phyloP scores from a whole-genome alignment of 35 echinoderm and acorn worm genomes.

The Heliocidaris erythrogramma region DNA sequence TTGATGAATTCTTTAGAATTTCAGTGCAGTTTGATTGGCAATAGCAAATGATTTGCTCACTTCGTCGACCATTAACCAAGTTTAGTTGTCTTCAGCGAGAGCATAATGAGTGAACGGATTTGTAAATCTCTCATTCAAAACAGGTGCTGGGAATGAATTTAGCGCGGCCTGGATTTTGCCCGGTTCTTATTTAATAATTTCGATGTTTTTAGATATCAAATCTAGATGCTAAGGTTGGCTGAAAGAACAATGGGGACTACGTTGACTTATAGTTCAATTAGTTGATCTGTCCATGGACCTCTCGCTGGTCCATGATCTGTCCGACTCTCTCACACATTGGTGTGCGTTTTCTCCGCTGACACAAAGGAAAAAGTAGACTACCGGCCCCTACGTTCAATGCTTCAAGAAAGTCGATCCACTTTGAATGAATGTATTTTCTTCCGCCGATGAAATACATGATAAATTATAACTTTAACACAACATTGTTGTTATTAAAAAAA shows the following conservation, averaged over 20 bases:
- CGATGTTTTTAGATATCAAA: slow-evolving; percentile 4
- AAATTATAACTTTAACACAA: no score
- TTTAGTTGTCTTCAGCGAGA: background rate
- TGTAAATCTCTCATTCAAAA: slow-evolving; percentile 1
- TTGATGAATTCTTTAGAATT: slow-evolving; percentile 3
- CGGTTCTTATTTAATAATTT: slow-evolving; percentile 19
- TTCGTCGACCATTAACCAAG: background rate
- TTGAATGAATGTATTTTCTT: background rate
- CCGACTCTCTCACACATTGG: background rate
- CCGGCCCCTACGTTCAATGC: no score
- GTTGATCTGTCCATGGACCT: background rate
- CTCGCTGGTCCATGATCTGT: no score
- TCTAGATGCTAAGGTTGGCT: background rate
- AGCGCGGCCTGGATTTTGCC: background rate
- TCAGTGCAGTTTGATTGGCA: background rate
- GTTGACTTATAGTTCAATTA: slow-evolving; percentile 5
- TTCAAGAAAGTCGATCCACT: no score
- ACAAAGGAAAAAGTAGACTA: background rate
- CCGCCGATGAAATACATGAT: no score
- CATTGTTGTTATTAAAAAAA: no score
- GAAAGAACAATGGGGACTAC: background rate
- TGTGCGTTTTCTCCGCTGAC: background rate
- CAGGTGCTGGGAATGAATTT: background rate
- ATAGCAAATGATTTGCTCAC: background rate
- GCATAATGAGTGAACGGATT: background rate